Base-by-base conservation (phyloP, 2,888 invertebrate species). In the Spodoptera exigua region DNA sequence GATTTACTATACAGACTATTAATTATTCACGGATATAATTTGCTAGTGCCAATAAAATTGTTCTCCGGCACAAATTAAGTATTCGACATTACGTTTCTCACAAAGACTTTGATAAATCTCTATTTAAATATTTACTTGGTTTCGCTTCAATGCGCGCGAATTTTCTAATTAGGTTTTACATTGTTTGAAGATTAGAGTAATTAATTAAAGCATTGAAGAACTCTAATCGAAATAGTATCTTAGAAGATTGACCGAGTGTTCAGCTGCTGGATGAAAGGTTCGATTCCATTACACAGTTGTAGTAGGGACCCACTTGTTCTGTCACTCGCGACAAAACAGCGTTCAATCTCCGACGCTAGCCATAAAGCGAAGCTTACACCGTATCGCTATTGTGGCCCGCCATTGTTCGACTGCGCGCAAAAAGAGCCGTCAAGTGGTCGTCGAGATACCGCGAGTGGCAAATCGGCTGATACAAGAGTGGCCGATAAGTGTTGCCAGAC, bases 391-490 rank as follows among this genome's bases (percentile, higher is more conserved):
- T 74, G 74, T 76, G 59, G 49, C 40, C 47, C 10, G 44, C 57
- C 49, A 74, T 76, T 76, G 76, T 76, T 76, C 74, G 61, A 36
- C 21, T 27, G 61, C 58, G 62, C 70, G 70, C 67, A 76, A 81
- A 81, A 77, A 81, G 77, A 74, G 56, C 71, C 58, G 62, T 62
- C 66, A 55, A 76, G 79, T 70, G 70, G 63, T 57, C 53, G 70
- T 79, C 72, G 61, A 78, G 78, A 78, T 78, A 78, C 67, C 55
- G 69, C 63, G 70, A 78, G 78, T 72, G 73, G 79, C 73, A 80
- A 81, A 81, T 80, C 79, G 78, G 61, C 78, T 77, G 81, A 81
- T 79, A 79, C 76, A 62, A 70, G 74, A 65, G 66, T 56, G 52
- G 64, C 49, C 59, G 62, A 75, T 73, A 70, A 78, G 78, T 74